Evolutionary conservation across 2,113 vertebrate genomes (phyloP).

Genomic region (Genyomyrus donnyi): DNA sequence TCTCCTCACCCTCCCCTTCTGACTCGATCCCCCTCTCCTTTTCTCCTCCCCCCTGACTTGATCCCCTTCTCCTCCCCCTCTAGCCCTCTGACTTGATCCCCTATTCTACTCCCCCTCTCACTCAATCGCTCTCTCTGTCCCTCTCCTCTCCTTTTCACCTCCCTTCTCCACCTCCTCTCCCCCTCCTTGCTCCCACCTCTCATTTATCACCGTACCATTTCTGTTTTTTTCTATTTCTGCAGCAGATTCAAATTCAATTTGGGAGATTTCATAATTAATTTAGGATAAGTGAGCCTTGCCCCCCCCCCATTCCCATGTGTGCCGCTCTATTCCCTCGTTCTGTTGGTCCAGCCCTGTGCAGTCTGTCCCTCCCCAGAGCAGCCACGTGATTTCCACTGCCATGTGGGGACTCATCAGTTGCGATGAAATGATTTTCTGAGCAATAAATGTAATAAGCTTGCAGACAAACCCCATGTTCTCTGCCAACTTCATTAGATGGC

Average conservation of each 20-base stretch:
- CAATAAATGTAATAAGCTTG: neutral
- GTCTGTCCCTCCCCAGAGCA: neutral
- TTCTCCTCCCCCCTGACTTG: neutral
- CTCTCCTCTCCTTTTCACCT: neutral
- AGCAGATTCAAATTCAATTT: conserved; percentile 18
- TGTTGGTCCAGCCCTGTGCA: neutral
- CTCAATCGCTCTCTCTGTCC: neutral
- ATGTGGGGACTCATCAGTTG: neutral
- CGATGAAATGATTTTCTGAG: neutral
- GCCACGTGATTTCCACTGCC: neutral
- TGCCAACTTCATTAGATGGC: neutral
- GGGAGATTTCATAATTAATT: conserved; percentile 3
- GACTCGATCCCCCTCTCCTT: neutral
- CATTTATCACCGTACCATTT: neutral
- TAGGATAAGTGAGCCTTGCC: neutral
- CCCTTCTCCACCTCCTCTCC: neutral
- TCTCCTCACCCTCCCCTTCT: neutral
- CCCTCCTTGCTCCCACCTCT: neutral
- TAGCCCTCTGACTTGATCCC: neutral
- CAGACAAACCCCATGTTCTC: neutral
- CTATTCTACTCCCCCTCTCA: neutral
- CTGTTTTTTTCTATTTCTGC: neutral
- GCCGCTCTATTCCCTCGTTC: neutral
- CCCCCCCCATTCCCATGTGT: neutral
- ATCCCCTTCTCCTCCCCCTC: neutral